These are phyloP conservation scores for Nymphalis urticae DNA, from an alignment of 2,888 invertebrate genomes.

Conservation along the genomic window DNA sequence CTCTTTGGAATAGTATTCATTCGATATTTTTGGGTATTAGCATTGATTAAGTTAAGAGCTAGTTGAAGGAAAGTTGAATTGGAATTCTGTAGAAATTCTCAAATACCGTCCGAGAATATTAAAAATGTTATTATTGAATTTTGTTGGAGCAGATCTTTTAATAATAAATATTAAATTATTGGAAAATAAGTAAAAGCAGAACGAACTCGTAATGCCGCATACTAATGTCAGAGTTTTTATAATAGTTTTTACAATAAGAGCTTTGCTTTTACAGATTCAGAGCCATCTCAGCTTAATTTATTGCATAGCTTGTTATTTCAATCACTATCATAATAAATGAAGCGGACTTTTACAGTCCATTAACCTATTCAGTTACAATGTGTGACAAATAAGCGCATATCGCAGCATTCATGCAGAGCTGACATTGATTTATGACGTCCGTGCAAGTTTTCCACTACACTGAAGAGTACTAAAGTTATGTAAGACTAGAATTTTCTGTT, in stretches of 20 bases:
- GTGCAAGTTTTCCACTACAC: background rate
- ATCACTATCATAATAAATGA: too few relatives aligned
- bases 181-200: background rate
- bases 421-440: background rate
- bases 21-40: constrained; percentile 11
- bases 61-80: constrained; percentile 2
- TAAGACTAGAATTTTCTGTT: background rate
- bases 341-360: too few relatives aligned
- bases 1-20: background rate
- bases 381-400: constrained; percentile 1
- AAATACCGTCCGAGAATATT: background rate
- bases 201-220: too few relatives aligned
- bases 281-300: background rate
- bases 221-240: too few relatives aligned
- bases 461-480: constrained; percentile 1
- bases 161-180: too few relatives aligned
- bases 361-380: background rate
- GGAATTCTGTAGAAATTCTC: background rate
- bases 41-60: constrained; percentile 8
- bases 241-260: too few relatives aligned
- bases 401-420: background rate
- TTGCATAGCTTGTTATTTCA: too few relatives aligned
- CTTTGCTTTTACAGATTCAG: too few relatives aligned
- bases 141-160: background rate
- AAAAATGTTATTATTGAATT: background rate